Evolutionary conservation across 2,797 vertebrate genomes (phyloP).

Genomic region (Sebastes paucispinis): DNA sequence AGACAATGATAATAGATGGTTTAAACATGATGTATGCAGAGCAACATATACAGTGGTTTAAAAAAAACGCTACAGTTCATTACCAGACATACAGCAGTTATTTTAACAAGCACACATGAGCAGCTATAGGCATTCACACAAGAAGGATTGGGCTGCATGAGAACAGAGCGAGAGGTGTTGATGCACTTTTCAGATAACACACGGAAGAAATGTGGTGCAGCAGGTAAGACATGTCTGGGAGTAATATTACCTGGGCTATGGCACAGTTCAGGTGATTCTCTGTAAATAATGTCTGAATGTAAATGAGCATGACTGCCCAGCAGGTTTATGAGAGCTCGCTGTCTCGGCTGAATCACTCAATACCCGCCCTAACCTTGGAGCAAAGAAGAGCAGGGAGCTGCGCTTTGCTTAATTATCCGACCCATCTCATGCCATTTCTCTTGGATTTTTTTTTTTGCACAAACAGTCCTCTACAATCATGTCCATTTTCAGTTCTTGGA

Average conservation of each 20-base stretch:
- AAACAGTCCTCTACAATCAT: background rate
- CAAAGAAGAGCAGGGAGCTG: slow-evolving; percentile 18
- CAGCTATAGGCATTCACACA: background rate
- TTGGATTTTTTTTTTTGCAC: background rate
- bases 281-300: slow-evolving; percentile 47
- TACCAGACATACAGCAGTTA: background rate
- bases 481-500: slow-evolving; percentile 9
- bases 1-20: slow-evolving; percentile 9
- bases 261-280: slow-evolving; percentile 36
- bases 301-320: slow-evolving; percentile 49
- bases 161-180: slow-evolving; percentile 9
- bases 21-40: slow-evolving; percentile 1
- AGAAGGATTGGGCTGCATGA: slow-evolving; percentile 5
- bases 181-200: slow-evolving; percentile 44
- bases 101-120: slow-evolving; percentile 28
- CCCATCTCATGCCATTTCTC: slow-evolving; percentile 24
- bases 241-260: slow-evolving; percentile 49
- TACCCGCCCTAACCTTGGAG: slow-evolving; percentile 20
- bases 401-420: slow-evolving; percentile 23
- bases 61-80: background rate
- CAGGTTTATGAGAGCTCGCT: slow-evolving; percentile 44
- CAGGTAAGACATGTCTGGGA: slow-evolving; percentile 70
- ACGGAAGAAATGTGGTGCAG: slow-evolving; percentile 69
- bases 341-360: slow-evolving; percentile 26
- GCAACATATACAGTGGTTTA: background rate